These are phyloP conservation scores for Myotis pilosus DNA, from an alignment of 2,797 vertebrate genomes.

Conservation along the genomic window DNA sequence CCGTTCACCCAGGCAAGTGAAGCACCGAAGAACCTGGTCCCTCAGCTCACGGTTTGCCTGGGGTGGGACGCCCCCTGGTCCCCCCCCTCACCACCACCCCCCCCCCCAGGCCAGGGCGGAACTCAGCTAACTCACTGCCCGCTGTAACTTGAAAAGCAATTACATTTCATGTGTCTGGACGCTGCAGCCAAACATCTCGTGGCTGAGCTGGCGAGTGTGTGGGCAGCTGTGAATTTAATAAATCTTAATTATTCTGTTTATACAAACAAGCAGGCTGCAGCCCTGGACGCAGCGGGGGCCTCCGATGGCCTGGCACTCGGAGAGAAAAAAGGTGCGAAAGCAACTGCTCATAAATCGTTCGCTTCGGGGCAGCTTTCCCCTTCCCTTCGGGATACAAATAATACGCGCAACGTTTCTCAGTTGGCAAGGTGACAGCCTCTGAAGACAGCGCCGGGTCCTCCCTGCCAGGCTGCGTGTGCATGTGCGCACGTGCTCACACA, in stretches of 20 bases:
- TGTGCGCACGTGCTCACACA: not conserved
- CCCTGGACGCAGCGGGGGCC: constrained; percentile 59
- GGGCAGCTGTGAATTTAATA: constrained; percentile 78
- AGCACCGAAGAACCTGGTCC: no score
- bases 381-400: constrained; percentile 57
- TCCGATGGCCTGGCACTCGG: constrained; percentile 55
- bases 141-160: constrained; percentile 63
- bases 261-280: constrained; percentile 79
- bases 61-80: not conserved
- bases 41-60: not conserved
- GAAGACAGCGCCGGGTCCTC: constrained; percentile 63
- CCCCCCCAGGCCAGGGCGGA: constrained; percentile 45
- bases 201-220: constrained; percentile 51
- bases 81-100: not conserved
- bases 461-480: not conserved
- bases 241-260: constrained; percentile 83
- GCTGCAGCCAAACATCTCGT: constrained; percentile 61
- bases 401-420: constrained; percentile 51
- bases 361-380: not conserved
- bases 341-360: constrained; percentile 75
- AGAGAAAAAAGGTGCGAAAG: constrained; percentile 45
- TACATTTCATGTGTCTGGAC: constrained; percentile 11
- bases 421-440: constrained; percentile 70
- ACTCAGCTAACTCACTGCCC: constrained; percentile 59
- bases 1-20: rapidly evolving